A percentile compares a stretch with the other conserved stretches of the same genome.
These are phyloP conservation scores for Melinaea marsaeus DNA, from an alignment of 2,888 invertebrate species.

Conservation along the genomic window DNA sequence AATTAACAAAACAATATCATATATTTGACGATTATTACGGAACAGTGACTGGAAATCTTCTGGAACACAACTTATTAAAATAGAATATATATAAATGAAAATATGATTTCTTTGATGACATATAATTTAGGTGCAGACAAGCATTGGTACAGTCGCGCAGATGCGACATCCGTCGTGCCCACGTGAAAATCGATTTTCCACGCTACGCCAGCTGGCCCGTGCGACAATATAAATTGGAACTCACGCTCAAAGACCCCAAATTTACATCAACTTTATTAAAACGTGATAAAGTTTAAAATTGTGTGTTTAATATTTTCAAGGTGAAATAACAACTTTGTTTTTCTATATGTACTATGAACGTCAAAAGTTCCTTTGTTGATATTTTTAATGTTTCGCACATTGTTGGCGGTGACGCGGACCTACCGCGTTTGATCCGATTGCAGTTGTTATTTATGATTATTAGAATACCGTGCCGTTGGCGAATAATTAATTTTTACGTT, in stretches of 20 bases:
- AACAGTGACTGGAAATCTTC: neutral
- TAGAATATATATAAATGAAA: neutral
- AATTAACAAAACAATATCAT: constrained; percentile 1
- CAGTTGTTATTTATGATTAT: constrained; percentile 73
- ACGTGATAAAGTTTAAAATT: constrained; percentile 39
- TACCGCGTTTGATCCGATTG: constrained; percentile 75
- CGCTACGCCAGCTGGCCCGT: constrained; percentile 74
- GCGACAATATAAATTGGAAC: constrained; percentile 59
- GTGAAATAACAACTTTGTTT: constrained; percentile 40
- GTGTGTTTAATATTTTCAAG: constrained; percentile 19
- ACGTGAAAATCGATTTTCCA: constrained; percentile 78
- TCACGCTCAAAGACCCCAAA: constrained; percentile 30
- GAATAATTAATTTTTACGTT: constrained; percentile 74
- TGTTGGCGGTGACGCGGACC: constrained; percentile 62
- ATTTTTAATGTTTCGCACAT: constrained; percentile 78
- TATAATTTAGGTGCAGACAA: constrained; percentile 38
- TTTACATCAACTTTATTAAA: constrained; percentile 33
- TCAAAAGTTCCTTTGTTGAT: constrained; percentile 77
- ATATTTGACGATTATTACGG: neutral
- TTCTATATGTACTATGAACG: constrained; percentile 70
- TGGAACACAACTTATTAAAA: neutral
- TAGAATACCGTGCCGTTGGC: constrained; percentile 71
- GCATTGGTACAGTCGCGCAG: constrained; percentile 64
- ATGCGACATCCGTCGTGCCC: constrained; percentile 75
- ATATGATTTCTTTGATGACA: constrained; percentile 22